phyloP scores from a whole-genome alignment of 1,140 invertebrate species.

The Aculops lycopersici region DNA sequence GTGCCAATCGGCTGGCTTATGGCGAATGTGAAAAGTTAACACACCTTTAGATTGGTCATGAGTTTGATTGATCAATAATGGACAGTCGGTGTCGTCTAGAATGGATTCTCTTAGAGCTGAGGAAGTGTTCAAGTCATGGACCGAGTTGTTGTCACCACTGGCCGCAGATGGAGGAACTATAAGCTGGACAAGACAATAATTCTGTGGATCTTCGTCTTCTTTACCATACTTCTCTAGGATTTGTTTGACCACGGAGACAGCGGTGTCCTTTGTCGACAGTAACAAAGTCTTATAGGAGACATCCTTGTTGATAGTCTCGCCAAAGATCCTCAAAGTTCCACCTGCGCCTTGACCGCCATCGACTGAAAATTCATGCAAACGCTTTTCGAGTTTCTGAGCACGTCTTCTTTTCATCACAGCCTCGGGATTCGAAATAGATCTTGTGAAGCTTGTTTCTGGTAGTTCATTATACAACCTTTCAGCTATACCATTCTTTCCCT shows the following conservation, averaged over 20 bases:
- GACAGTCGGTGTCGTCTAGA: constrained; percentile 83
- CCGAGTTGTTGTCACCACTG: constrained; percentile 1
- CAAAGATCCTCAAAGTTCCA: constrained; percentile 89
- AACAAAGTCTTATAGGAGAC: constrained; percentile 93
- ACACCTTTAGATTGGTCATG: constrained; percentile 29
- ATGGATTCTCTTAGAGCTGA: constrained; percentile 32
- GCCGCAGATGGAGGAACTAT: constrained; percentile 10
- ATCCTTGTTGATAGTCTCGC: constrained; percentile 72
- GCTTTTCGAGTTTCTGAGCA: constrained; percentile 88
- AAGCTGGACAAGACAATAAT: constrained; percentile 75
- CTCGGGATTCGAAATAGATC: constrained; percentile 95
- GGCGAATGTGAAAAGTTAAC: constrained; percentile 69
- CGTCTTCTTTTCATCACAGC: constrained; percentile 80
- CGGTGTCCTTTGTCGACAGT: constrained; percentile 63
- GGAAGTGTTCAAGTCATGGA: constrained; percentile 5
- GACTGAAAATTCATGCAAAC: constrained; percentile 73
- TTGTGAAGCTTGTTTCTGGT: constrained; percentile 83
- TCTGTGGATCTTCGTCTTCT: constrained; percentile 46
- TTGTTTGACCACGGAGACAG: constrained; percentile 62
- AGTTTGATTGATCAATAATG: constrained; percentile 37
- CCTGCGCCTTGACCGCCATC: constrained; percentile 35
- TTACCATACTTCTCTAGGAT: constrained; percentile 89
- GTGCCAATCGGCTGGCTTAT: constrained; percentile 53
- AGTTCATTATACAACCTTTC: constrained; percentile 78
- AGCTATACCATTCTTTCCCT: constrained; percentile 25